A percentile compares a stretch with the other conserved stretches of the same genome.
These are phyloP conservation scores for Botrylloides violaceus DNA, from an alignment of 23 tunicate genomes.

Conservation along the genomic window DNA sequence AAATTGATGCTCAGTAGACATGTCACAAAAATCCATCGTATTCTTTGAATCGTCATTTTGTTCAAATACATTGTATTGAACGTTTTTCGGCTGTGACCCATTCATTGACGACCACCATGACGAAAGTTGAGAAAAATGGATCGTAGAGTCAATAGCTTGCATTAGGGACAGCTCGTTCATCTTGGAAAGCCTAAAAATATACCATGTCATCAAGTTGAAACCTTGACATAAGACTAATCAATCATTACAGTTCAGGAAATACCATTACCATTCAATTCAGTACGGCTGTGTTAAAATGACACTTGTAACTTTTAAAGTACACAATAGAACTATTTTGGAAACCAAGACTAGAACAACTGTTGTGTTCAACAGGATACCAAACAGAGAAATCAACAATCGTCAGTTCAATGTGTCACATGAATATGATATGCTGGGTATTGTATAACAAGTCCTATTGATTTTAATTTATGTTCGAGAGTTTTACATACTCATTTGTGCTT, in stretches of 20 bases:
- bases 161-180: slow-evolving; percentile 19
- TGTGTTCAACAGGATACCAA: too few species aligned
- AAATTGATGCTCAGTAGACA: slow-evolving; percentile 6
- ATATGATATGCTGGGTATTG: too few species aligned
- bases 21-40: neutral
- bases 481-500: slow-evolving; percentile 10
- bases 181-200: slow-evolving; percentile 3
- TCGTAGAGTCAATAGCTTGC: slow-evolving; percentile 31
- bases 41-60: neutral
- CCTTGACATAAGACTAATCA: neutral
- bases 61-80: slow-evolving; percentile 12
- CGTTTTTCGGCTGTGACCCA: slow-evolving; percentile 11
- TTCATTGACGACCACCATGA: slow-evolving; percentile 29
- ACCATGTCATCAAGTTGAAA: neutral
- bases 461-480: too few species aligned
- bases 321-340: neutral
- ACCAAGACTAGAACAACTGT: neutral
- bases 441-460: too few species aligned
- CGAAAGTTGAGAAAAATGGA: slow-evolving; percentile 20
- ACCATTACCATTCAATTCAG: neutral
- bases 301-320: neutral
- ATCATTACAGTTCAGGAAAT: neutral
- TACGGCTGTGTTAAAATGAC: neutral
- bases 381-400: too few species aligned
- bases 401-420: too few species aligned